Evolutionary conservation across 2,888 invertebrate genomes (phyloP), one percentile per base, ranked within the genome.

Genomic region (Caenorhabditis sp.): DNA sequence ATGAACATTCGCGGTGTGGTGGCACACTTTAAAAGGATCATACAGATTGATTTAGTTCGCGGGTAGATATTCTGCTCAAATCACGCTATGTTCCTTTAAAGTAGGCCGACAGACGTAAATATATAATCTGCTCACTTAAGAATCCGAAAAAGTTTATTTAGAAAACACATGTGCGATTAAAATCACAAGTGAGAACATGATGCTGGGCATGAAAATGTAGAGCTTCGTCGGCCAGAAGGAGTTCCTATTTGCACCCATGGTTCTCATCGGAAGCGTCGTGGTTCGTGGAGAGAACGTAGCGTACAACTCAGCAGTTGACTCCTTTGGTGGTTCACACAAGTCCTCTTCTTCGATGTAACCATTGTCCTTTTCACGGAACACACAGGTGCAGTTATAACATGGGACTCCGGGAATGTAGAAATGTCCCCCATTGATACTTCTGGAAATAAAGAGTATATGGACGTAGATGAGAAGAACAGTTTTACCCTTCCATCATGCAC

Each of bases 241-340:
- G n/a, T n/a, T n/a, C n/a, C 14, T 47, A 16, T n/a, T 47, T 16
- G 47, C 16, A 8, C 22, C 22, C 5, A 22, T 7, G 10, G 51
- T 54, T 26, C 14, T 54, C 24, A 54, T 54, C 14, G 26, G 54
- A 54, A 54, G 14, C 0, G 54, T 14, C 10, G 54, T 54, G 14
- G 19, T 49, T 22, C 26, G 12, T 14, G 26, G 54, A 54, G 28
- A 19, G 22, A 49, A 22, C n/a, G 49, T 49, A 22, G 14, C n/a
- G 0, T 22, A 19, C 19, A 8, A 49, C 19, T 49, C 49, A 19
- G 49, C 19, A 22, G 22, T 7, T 7, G 54, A 54, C 26, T 54
- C 54, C 26, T 54, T 54, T 26, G 54, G 54, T 5, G 54, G 12
- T 26, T 54, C 54, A 26, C 54, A 54, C 54, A 54, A 54, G 28